These are phyloP conservation scores for Zosterops japonicus DNA, from an alignment of 2,113 vertebrate genomes.

Conservation along the genomic window DNA sequence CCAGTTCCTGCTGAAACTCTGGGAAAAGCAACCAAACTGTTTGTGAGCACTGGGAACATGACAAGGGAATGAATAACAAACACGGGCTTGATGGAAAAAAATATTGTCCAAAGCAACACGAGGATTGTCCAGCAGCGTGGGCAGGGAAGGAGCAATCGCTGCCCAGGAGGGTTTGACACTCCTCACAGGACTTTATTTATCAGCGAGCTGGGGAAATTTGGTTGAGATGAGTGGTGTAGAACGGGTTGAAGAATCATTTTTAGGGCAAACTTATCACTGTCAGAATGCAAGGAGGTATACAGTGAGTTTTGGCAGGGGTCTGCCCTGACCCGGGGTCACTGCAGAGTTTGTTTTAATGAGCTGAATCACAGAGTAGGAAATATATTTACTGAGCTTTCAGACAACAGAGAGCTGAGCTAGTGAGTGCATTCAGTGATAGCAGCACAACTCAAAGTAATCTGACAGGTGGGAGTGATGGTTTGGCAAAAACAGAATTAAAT, in stretches of 20 bases:
- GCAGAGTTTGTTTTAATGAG: neutral
- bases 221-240: neutral
- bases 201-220: neutral
- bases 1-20: neutral
- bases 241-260: neutral
- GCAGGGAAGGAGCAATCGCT: neutral
- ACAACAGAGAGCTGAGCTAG: neutral
- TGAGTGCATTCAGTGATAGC: neutral
- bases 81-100: neutral
- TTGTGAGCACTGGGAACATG: neutral
- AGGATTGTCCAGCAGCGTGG: rapidly evolving
- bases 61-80: neutral
- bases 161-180: rapidly evolving
- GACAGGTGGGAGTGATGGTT: neutral
- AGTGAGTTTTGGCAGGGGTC: neutral
- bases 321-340: neutral
- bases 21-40: neutral
- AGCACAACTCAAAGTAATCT: neutral
- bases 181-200: neutral
- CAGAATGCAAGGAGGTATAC: neutral
- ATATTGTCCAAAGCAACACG: neutral
- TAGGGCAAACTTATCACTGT: neutral
- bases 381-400: neutral
- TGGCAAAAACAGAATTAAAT: neutral
- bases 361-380: neutral